Evolutionary conservation across 1,140 invertebrate species (phyloP), one percentile per base, ranked within the genome.

Genomic region (Zaprionus taronus): DNA sequence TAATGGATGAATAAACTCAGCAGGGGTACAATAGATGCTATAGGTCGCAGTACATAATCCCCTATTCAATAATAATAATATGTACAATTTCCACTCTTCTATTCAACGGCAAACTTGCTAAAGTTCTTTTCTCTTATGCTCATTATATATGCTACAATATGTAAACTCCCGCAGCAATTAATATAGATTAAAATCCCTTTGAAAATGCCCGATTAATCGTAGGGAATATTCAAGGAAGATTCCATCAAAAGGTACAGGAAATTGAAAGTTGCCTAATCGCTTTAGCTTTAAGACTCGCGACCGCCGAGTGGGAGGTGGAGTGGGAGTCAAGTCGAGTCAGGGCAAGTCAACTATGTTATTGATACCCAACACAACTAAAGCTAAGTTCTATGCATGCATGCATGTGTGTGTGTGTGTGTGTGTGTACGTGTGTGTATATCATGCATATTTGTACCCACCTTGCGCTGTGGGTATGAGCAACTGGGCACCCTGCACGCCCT

Each of bases 391-490:
- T 38, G 64, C 58, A 69, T 34, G 63, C 22, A 28, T 7, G 22
- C 22, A 26, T 26, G 24, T 0, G 1, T 12, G 12, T 15, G 24
- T 41, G 15, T 14, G 36, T 17, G 26, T 34, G 17, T 36, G 20
- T 15, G n/a, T 53, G n/a, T 28, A 9, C 41, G 41, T 20, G 61
- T 28, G 56, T 20, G 9, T 53, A 24, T 53, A 47, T 15, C 14
- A 31, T 20, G n/a, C 2, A 3, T 49, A 51, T 47, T 51, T 12
- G 41, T 38, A 77, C 79, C 80, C 94, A 98, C 98, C 97, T 95
- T 98, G 97, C 44, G 97, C 97, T 20, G 97, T 98, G 53, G 98
- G 98, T 93, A 99, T 98, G 70, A 98, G 95, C 64, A 98, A 95
- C 93, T 98, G 97, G 72, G 97, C 97, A 11, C 97, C 97, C 93